Percentiles rank a stretch among this genome's conserved stretches.
phyloP scores from a whole-genome alignment of 2,113 vertebrate species.

The Maccullochella peelii region DNA sequence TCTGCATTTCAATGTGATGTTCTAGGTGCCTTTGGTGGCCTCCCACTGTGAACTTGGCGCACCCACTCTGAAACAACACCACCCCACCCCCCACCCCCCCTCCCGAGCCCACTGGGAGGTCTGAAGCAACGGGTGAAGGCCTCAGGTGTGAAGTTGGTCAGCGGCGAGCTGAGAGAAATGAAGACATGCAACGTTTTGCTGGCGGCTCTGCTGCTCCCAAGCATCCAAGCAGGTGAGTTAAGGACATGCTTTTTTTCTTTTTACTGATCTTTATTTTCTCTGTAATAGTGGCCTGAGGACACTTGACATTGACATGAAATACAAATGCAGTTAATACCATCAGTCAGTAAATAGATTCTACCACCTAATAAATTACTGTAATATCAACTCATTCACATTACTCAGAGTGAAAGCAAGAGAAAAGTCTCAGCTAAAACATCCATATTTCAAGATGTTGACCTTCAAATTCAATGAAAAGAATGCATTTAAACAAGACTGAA shows the following conservation, averaged over 20 bases:
- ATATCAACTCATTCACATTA: slow-evolving; percentile 1
- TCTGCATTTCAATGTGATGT: slow-evolving; percentile 46
- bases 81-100: background rate
- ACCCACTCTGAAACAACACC: background rate
- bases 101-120: slow-evolving; percentile 34
- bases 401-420: background rate
- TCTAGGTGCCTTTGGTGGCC: slow-evolving; percentile 55
- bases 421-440: background rate
- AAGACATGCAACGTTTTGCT: slow-evolving; percentile 66
- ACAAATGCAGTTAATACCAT: background rate
- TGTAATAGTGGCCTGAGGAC: background rate
- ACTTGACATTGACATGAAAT: background rate
- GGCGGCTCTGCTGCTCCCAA: slow-evolving; percentile 72
- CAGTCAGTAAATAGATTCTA: background rate
- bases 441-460: background rate
- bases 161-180: slow-evolving; percentile 67
- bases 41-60: slow-evolving; percentile 36
- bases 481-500: background rate
- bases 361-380: background rate
- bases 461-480: background rate
- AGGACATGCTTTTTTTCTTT: background rate
- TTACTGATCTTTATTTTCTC: background rate
- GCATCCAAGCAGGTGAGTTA: slow-evolving; percentile 75
- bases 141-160: slow-evolving; percentile 30
- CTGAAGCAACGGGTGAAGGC: slow-evolving; percentile 28